These are phyloP conservation scores for Cylas formicarius DNA, from an alignment of 1,140 invertebrate genomes.

Conservation along the genomic window DNA sequence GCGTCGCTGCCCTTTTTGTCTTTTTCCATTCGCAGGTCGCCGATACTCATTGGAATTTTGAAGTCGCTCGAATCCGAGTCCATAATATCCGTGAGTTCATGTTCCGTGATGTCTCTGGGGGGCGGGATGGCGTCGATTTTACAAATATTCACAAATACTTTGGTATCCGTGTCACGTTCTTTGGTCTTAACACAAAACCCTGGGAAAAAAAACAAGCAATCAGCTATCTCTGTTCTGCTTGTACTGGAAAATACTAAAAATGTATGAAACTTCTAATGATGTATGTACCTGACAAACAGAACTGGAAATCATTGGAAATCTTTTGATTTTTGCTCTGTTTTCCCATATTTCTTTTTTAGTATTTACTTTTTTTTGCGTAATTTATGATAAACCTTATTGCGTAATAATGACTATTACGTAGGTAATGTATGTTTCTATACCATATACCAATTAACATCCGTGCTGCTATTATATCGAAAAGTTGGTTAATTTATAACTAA, in stretches of 20 bases:
- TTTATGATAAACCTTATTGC: neutral
- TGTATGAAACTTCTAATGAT: neutral
- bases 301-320: neutral
- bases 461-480: neutral
- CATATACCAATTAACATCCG: neutral
- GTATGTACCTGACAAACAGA: neutral
- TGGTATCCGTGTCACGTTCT: conserved; percentile 57
- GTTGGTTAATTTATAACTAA: no score
- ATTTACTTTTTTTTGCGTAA: no score
- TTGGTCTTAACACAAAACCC: conserved; percentile 79
- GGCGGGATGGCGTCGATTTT: conserved; percentile 66
- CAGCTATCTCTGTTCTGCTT: neutral
- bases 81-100: conserved; percentile 62
- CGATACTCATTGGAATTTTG: conserved; percentile 79
- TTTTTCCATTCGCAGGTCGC: conserved; percentile 63
- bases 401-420: neutral
- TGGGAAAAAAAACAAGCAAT: conserved; percentile 41
- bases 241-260: neutral
- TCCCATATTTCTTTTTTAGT: neutral
- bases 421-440: neutral
- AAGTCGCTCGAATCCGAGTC: conserved; percentile 62
- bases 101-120: conserved; percentile 72
- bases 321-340: neutral
- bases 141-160: conserved; percentile 77
- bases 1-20: conserved; percentile 69